Base-by-base conservation (phyloP, 2,888 invertebrate genomes). In the Baronia brevicornis region DNA sequence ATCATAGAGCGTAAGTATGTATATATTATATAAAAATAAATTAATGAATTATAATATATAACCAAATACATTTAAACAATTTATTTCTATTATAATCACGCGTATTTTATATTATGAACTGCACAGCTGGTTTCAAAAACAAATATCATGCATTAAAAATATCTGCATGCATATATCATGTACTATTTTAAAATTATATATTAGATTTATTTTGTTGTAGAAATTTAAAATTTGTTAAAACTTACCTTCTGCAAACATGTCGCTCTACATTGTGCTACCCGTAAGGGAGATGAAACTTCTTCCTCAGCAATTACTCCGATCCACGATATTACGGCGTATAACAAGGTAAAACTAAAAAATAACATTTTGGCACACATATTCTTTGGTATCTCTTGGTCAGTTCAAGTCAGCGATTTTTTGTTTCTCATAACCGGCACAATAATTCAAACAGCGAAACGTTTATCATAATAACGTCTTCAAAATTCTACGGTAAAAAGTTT, bases 201-300 rank as follows among this genome's bases (percentile, higher is more conserved):
- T n/a, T n/a, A n/a, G n/a, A n/a, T n/a, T n/a, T n/a, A n/a, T n/a
- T n/a, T n/a, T n/a, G 7, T 12, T 7, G n/a, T 24, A 2, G 14
- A 8, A 14, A 3, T 25, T 6, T 9, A 25, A 1, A 18, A 23
- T 4, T 10, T 12, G 24, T 12, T 22, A 5, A 13, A 12, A 35
- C 59, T 62, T 84, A 91, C 90, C 89, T 88, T 89, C 84, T 89
- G 88, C 57, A 90, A 85, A 72, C 90, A 91, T 48, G 89, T 89
- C 47, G 90, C 90, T 69, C 90, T 78, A 69, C 90, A 91, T 56
- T 90, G 90, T 50, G 90, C 90, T 49, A 90, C 90, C 57, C 90
- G 86, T 47, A 91, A 72, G 36, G 90, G 90, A 54, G 90, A 90
- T 39, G 89, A 89, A 49, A 90, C 88, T 65, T 90, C 89, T 78